Base-by-base conservation (phyloP, 2,113 vertebrate species). In the Macquaria australasica region DNA sequence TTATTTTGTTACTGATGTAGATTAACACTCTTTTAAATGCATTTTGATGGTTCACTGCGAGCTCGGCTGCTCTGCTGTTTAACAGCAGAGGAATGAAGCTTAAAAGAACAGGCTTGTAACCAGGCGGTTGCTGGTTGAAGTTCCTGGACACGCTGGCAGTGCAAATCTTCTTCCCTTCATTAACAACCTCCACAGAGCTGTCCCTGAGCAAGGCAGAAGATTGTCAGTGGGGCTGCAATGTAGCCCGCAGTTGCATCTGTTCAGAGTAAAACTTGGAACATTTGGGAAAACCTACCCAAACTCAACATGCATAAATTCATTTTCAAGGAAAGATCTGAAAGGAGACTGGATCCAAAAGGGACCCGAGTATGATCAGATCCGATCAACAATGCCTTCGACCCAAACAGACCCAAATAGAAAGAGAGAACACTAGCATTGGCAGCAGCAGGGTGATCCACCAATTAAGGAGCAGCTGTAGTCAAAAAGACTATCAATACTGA, bases 1-100 rank as follows among this genome's bases (percentile, higher is more conserved):
- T 5, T 80, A 59, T 67, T 87, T 60, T 90, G 86, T 73, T 84
- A 77, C 79, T 77, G 71, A 80, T 14, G 3, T 34, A 43, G 23
- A 31, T 58, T 45, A 56, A 82, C 37, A 43, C 59, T 81, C n/a
- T 60, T 79, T 58, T 37, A 68, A 45, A 56, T 25, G 37, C 59
- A 23, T 81, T 56, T 56, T 31, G 0, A 31, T 25, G 43, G 5
- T 64, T 63, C 15, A 45, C 6, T 68, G 15, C 1, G 0, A n/a
- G 11, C 15, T 58, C 28, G 20, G n/a, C 11, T n/a, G 25, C 50
- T 73, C 25, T 45, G 18, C 25, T 73, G 25, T 69, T 39, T 15
- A 21, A 28, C 34, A 18, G 9, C 23, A 51, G 51, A 59, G 9
- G 8, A 28, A 39, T 8, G 14, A 28, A 39, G 48, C 8, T 48